Conservation (phyloP, 1,140 invertebrate genomes). For the Cydia strobilella region DNA sequence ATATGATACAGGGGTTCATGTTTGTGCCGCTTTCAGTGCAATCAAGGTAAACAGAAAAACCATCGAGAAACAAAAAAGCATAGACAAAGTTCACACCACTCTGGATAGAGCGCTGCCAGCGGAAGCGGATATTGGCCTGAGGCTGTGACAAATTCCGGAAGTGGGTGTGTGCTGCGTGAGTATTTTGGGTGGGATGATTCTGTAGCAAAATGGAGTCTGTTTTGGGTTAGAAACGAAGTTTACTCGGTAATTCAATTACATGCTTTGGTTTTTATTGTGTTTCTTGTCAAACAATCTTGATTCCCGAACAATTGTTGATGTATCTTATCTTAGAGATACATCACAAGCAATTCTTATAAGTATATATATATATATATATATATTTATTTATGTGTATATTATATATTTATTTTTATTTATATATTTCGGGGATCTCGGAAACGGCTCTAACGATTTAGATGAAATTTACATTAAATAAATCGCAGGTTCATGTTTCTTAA, state of each 20-base stretch:
- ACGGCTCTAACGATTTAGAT: too few relatives aligned
- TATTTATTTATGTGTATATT: too few relatives aligned
- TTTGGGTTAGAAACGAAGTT: neutral
- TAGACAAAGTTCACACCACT: constrained; percentile 5
- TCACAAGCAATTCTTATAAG: too few relatives aligned
- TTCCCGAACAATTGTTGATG: too few relatives aligned
- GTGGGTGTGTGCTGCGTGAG: neutral
- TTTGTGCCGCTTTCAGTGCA: neutral
- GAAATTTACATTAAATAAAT: too few relatives aligned
- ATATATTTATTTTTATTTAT: too few relatives aligned
- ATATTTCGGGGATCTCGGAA: too few relatives aligned
- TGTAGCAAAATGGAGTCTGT: neutral
- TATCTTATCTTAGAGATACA: too few relatives aligned
- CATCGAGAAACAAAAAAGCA: neutral
- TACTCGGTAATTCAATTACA: neutral
- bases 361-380: too few relatives aligned
- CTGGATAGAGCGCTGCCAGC: neutral
- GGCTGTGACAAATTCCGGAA: constrained; percentile 23
- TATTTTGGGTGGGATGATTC: neutral
- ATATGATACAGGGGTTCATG: neutral
- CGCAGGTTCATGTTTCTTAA: too few relatives aligned
- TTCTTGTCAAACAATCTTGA: too few relatives aligned
- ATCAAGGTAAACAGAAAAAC: neutral
- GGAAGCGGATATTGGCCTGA: constrained; percentile 25
- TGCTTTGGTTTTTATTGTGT: neutral